Conservation (phyloP, 2,113 vertebrate genomes). For the Furnarius figulus region DNA sequence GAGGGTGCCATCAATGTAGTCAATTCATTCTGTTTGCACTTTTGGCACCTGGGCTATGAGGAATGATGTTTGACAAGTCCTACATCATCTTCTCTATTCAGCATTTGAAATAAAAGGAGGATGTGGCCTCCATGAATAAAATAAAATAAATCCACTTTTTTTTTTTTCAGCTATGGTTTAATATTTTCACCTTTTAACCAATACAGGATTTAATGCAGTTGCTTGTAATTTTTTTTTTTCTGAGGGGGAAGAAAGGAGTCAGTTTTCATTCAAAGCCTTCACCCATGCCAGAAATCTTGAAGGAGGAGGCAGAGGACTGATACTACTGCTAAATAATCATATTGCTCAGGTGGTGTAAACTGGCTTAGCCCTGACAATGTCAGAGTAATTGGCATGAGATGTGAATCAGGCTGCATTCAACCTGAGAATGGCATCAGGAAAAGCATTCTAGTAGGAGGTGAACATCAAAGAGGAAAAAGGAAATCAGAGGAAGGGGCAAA, state of each 20-base stretch:
- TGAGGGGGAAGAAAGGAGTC: neutral
- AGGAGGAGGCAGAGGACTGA: neutral
- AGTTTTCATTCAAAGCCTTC: neutral
- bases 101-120: neutral
- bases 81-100: neutral
- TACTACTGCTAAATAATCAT: constrained; percentile 8
- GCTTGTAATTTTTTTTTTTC: neutral
- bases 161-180: neutral
- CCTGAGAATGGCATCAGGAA: neutral
- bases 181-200: neutral
- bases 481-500: constrained; percentile 43
- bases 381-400: constrained; percentile 40
- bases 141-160: neutral
- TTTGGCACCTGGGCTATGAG: neutral
- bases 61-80: neutral
- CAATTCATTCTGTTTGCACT: neutral
- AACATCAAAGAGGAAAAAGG: constrained; percentile 35
- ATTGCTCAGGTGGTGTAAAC: constrained; percentile 35
- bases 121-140: neutral
- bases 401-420: constrained; percentile 33
- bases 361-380: constrained; percentile 11
- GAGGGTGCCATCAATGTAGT: neutral
- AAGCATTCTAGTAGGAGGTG: constrained; percentile 26
- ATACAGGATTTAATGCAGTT: neutral
- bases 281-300: neutral